Evolutionary conservation across 2,113 vertebrate genomes (phyloP), one percentile per base, ranked within the genome.

Genomic region (Nanorana parkeri): DNA sequence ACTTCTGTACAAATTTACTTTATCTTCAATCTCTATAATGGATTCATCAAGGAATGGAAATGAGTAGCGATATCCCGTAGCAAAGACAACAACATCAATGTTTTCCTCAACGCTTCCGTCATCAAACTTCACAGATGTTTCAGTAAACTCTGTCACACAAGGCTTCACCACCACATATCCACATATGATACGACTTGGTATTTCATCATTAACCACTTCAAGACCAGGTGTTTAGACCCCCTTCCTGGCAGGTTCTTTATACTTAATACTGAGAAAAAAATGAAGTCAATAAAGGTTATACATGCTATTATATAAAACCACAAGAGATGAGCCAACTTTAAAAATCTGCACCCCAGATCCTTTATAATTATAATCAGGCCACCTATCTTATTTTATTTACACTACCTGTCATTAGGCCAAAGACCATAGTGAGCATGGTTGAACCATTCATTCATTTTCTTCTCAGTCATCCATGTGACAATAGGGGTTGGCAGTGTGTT

Each of bases 161-260:
- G 93, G 84, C 87, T 96, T 98, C 80, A 98, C 85, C 41, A 77
- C 84, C 32, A 99, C 84, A 2, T 85, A 85, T 24, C 95, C 97
- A 0, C 94, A 91, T 24, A 97, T 90, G 82, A 99, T 95, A 67
- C 93, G 89, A 52, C 91, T 94, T 56, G 96, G 95, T 29, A 99
- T 93, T 0, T 96, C 95, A 0, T 97, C 95, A 0, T 95, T 99
- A 77, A 98, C 0, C 0, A 94, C n/a, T n/a, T n/a, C n/a, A n/a
- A n/a, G n/a, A n/a, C n/a, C n/a, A n/a, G n/a, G n/a, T n/a, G n/a
- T n/a, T n/a, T n/a, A n/a, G n/a, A n/a, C n/a, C n/a, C n/a, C n/a
- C n/a, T n/a, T n/a, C n/a, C n/a, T n/a, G n/a, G n/a, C 83, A 0
- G 89, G 89, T 16, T 85, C 92, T 81, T 90, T 89, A 32, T 93